These are phyloP conservation scores for Leucophenga montana DNA, from an alignment of 2,888 invertebrate genomes.

Conservation along the genomic window DNA sequence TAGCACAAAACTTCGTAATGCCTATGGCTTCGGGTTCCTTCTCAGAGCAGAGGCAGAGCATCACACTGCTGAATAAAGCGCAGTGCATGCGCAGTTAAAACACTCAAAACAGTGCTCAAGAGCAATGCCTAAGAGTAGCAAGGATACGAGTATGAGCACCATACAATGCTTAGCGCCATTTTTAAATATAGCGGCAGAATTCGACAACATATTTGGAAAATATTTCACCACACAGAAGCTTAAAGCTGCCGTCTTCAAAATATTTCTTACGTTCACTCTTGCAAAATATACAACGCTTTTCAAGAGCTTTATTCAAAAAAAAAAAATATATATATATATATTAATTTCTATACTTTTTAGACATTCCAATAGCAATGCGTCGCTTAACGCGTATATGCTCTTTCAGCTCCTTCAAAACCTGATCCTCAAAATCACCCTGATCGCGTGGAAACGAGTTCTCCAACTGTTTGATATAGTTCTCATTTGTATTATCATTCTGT, in stretches of 20 bases:
- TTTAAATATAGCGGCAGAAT: conserved; percentile 1
- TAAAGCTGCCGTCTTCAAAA: no score
- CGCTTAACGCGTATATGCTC: conserved; percentile 18
- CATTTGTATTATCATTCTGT: not conserved
- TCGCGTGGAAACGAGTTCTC: conserved; percentile 24
- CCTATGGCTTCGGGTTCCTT: not conserved
- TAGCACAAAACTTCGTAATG: not conserved
- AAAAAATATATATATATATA: not conserved
- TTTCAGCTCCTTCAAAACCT: conserved; percentile 1
- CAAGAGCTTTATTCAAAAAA: not conserved
- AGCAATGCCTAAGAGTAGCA: conserved; percentile 24
- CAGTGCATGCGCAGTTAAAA: conserved; percentile 48
- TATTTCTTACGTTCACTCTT: no score
- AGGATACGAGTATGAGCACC: not conserved
- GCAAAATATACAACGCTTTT: not conserved
- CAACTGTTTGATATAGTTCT: conserved; percentile 13
- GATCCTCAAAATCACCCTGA: conserved; percentile 13
- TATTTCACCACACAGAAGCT: no score
- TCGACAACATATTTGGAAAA: not conserved
- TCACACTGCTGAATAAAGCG: conserved; percentile 54
- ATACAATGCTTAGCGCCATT: no score
- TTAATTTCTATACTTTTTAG: not conserved
- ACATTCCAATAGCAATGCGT: not conserved
- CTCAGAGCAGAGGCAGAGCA: conserved; percentile 32
- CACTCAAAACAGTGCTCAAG: conserved; percentile 42